These are phyloP conservation scores for Acipenser ruthenus DNA, from an alignment of 2,797 vertebrate species.

Conservation along the genomic window DNA sequence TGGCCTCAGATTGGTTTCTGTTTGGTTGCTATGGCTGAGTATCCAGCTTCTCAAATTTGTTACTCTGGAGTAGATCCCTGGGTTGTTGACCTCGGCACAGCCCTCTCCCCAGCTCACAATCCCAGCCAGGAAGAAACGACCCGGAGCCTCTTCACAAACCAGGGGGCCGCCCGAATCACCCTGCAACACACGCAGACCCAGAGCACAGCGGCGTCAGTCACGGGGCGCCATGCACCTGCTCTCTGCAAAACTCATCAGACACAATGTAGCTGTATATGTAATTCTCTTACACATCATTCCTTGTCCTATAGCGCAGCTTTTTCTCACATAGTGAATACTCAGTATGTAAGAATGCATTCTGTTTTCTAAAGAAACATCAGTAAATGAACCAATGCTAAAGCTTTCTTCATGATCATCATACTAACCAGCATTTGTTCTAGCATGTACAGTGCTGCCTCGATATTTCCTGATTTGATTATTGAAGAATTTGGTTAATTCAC, in stretches of 20 bases:
- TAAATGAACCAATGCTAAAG: too few species aligned
- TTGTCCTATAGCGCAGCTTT: background rate
- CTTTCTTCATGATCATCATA: too few species aligned
- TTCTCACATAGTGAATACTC: too few species aligned
- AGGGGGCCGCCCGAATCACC: conserved; percentile 91
- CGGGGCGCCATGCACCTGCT: too few species aligned
- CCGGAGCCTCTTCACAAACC: conserved; percentile 78
- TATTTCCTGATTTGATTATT: too few species aligned
- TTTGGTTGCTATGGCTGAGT: conserved; percentile 43
- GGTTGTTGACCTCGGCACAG: conserved; percentile 77
- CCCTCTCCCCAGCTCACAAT: conserved; percentile 91
- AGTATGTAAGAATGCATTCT: too few species aligned
- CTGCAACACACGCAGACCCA: conserved; percentile 41
- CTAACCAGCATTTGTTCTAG: too few species aligned
- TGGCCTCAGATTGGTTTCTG: conserved; percentile 5
- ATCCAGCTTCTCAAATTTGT: conserved; percentile 82
- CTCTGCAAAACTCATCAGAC: background rate
- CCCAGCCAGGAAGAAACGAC: conserved; percentile 84
- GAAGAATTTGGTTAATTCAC: too few species aligned
- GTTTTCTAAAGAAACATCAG: too few species aligned
- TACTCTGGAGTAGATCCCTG: conserved; percentile 78
- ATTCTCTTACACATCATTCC: background rate
- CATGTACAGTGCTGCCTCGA: too few species aligned
- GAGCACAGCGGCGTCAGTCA: background rate
- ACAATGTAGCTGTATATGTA: background rate